These are phyloP conservation scores for Acomys russatus DNA, from an alignment of 2,797 vertebrate species.

Conservation along the genomic window DNA sequence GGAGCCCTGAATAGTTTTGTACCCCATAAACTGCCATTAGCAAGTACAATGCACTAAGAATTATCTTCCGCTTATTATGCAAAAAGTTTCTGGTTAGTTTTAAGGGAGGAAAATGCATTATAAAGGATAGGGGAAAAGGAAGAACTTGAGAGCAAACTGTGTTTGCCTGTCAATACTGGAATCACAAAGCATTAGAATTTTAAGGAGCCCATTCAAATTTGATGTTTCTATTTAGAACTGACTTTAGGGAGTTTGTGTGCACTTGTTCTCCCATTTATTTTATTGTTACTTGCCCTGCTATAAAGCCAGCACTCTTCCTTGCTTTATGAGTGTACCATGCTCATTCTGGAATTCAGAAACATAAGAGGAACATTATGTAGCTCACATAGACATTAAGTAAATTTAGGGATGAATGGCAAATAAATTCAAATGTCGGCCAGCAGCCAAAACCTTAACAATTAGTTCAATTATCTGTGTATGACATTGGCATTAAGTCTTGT, in stretches of 20 bases:
- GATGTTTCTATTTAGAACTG: conserved; percentile 67
- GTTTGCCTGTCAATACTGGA: conserved; percentile 52
- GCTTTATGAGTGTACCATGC: neutral
- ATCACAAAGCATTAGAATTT: conserved; percentile 55
- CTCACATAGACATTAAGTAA: conserved; percentile 54
- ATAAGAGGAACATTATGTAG: neutral
- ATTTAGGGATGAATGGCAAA: conserved; percentile 30
- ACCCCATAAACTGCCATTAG: neutral
- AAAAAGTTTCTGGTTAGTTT: conserved; percentile 9
- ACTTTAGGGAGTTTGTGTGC: neutral
- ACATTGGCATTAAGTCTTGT: neutral
- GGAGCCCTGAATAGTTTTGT: conserved; percentile 5
- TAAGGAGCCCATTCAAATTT: conserved; percentile 58
- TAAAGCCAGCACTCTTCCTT: neutral
- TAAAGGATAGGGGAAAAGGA: neutral
- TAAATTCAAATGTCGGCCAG: neutral
- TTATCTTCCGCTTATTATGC: neutral
- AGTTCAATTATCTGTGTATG: neutral
- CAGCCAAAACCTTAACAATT: neutral
- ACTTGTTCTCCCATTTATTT: neutral
- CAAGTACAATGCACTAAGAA: neutral
- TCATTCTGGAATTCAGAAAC: neutral
- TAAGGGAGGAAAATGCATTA: neutral
- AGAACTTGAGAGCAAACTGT: conserved; percentile 31
- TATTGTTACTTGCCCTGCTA: neutral